Evolutionary conservation across 2,113 vertebrate genomes (phyloP), one percentile per base, ranked within the genome.

Genomic region (Sander vitreus): DNA sequence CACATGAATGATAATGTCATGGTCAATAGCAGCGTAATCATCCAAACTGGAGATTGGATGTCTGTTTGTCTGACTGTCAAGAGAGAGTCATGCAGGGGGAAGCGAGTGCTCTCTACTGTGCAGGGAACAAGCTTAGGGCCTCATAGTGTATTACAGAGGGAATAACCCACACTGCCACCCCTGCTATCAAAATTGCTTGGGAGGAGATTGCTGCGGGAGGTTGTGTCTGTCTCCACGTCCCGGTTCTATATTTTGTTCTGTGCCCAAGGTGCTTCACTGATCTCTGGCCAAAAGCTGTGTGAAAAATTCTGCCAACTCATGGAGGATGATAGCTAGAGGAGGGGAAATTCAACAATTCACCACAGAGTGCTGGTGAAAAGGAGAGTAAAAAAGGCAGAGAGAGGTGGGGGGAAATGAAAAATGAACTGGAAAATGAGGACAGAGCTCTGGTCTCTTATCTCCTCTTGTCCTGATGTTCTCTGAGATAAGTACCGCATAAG

Each of bases 161-260:
- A 92, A 93, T 91, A 91, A 91, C 88, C 87, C 88, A 85, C 83
- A 67, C 85, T 19, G 75, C 81, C 91, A 86, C 83, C 89, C 85
- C 54, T 53, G 84, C 89, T 92, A 92, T 93, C 90, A 90, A 88
- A 92, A 94, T 91, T 93, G 88, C 88, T 91, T 75, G 69, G 86
- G 90, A 94, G 93, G 84, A 92, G 92, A 92, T 93, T 88, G 88
- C 90, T 90, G 93, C 73, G 25, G 88, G 92, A 91, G 85, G 85
- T 85, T 91, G 80, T 88, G 91, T 89, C 86, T 89, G 87, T 93
- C 86, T 93, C 76, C 50, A 16, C 39, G 70, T 83, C 84, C 84
- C 58, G 33, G 59, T 91, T 90, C 88, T 92, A 89, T 91, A 91
- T 93, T 94, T 91, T 77, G 78, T 89, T 88, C 87, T 66, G 77